Evolutionary conservation across 2,888 invertebrate species (phyloP).

Genomic region (Tipula unca): DNA sequence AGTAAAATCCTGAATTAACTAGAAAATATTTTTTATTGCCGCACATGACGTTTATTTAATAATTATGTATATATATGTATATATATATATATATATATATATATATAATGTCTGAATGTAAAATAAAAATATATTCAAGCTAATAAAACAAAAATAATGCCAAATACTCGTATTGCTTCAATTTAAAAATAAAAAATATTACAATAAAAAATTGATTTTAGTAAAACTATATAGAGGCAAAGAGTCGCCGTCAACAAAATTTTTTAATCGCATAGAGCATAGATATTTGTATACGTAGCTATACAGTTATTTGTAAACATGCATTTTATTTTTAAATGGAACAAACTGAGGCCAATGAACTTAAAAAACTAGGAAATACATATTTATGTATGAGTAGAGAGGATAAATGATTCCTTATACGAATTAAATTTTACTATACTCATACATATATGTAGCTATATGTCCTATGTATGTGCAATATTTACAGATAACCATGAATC

Average conservation of each 20-base stretch:
- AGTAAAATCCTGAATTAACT: not conserved
- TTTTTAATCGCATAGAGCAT: not conserved
- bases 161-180: not conserved
- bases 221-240: not conserved
- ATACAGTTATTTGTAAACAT: not conserved
- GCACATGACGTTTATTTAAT: not conserved
- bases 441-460: no score
- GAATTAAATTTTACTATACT: no score
- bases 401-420: not conserved
- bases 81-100: not conserved
- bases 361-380: not conserved
- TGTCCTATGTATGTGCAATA: no score
- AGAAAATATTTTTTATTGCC: not conserved
- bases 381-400: not conserved
- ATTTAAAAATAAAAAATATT: no score
- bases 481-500: no score
- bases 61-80: not conserved
- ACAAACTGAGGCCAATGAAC: not conserved
- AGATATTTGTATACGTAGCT: not conserved
- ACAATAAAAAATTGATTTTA: not conserved
- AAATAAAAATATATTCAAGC: not conserved
- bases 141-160: not conserved
- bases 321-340: not conserved
- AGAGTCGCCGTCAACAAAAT: not conserved
- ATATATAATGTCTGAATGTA: not conserved